Evolutionary conservation across 2,113 vertebrate species (phyloP).

Genomic region (Ciconia maguari): DNA sequence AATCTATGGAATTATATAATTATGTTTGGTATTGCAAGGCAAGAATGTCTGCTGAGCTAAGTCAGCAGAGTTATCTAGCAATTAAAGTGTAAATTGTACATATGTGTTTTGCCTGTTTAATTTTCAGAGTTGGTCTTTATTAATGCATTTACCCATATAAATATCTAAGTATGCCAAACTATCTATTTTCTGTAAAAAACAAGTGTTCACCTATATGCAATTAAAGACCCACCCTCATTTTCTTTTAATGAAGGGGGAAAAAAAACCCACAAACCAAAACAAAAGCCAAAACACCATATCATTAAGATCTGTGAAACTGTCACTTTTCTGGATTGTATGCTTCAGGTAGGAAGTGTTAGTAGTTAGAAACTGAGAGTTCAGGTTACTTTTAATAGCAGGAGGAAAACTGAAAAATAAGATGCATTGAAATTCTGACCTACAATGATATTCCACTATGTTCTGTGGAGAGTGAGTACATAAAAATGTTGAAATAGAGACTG

Average conservation of each 20-base stretch:
- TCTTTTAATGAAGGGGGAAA: neutral
- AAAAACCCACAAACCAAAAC: neutral
- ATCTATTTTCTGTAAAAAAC: neutral
- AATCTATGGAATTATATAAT: neutral
- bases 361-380: neutral
- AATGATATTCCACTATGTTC: constrained; percentile 15
- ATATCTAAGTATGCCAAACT: neutral
- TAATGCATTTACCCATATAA: neutral
- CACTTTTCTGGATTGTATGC: neutral
- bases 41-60: neutral
- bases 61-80: neutral
- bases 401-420: constrained; percentile 26
- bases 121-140: neutral
- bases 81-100: neutral
- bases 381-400: neutral
- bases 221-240: neutral
- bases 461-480: constrained; percentile 44
- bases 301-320: neutral
- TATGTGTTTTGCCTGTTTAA: neutral
- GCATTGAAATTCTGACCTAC: constrained; percentile 22
- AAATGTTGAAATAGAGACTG: constrained; percentile 63
- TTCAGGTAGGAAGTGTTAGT: neutral
- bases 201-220: neutral
- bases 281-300: accelerated
- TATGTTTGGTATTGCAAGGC: neutral